A percentile compares a stretch with the other conserved stretches of the same genome.
Evolutionary conservation across 2,797 vertebrate species (phyloP).

Genomic region (Orestias chungarensis): DNA sequence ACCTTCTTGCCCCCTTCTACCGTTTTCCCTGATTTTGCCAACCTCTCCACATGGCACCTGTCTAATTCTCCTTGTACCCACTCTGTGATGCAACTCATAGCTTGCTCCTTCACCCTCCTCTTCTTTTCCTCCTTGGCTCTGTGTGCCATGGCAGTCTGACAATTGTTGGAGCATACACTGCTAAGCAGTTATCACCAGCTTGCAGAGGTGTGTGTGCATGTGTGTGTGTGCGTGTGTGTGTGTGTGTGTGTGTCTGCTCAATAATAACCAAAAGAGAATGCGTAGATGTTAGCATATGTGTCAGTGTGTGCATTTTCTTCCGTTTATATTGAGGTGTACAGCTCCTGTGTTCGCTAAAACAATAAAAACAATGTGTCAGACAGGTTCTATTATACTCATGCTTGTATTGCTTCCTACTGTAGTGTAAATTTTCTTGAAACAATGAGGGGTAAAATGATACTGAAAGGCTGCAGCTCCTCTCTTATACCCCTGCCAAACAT

Average conservation of each 20-base stretch:
- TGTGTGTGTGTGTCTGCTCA: conserved; percentile 59
- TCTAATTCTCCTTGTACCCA: conserved; percentile 77
- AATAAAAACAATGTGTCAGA: conserved; percentile 76
- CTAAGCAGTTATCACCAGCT: conserved; percentile 80
- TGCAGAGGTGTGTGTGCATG: conserved; percentile 66
- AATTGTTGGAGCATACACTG: conserved; percentile 75
- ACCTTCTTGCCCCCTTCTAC: conserved; percentile 67
- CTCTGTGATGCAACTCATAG: conserved; percentile 75
- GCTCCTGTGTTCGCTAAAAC: conserved; percentile 70
- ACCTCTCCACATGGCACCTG: conserved; percentile 70
- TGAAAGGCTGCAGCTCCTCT: conserved; percentile 66
- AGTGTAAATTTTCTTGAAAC: conserved; percentile 61
- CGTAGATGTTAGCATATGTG: conserved; percentile 49
- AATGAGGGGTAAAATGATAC: conserved; percentile 71
- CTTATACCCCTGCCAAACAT: conserved; percentile 65
- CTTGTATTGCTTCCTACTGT: conserved; percentile 63
- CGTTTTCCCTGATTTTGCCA: conserved; percentile 71
- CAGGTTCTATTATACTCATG: conserved; percentile 68
- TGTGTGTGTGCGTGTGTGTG: conserved; percentile 42
- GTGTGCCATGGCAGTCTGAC: conserved; percentile 76
- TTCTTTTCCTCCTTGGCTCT: conserved; percentile 70
- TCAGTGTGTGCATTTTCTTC: conserved; percentile 54
- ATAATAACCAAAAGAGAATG: conserved; percentile 55
- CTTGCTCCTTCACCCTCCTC: conserved; percentile 72
- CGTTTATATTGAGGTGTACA: conserved; percentile 63